Conservation (phyloP, 2,113 vertebrate species). For the Percopsis transmontana region DNA sequence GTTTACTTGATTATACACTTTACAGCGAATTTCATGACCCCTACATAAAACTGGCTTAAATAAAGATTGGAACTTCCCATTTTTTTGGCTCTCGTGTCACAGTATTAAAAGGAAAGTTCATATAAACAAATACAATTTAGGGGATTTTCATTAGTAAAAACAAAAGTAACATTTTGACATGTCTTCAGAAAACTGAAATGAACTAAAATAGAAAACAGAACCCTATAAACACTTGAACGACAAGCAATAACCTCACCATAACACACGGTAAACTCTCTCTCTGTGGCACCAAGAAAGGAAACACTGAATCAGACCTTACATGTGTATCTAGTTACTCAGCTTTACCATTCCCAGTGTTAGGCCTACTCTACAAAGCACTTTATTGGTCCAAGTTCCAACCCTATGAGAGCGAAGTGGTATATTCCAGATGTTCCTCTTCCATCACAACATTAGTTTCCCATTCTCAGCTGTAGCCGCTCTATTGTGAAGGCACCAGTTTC, state of each 20-base stretch:
- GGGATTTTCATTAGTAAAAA: too few species aligned
- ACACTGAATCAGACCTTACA: conserved; percentile 24
- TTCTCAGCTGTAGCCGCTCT: conserved; percentile 38
- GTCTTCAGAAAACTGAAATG: too few species aligned
- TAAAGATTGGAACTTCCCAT: too few species aligned
- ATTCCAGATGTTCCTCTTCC: conserved; percentile 27
- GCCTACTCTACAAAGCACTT: conserved; percentile 10
- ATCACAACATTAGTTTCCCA: conserved; percentile 12
- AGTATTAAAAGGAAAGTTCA: too few species aligned
- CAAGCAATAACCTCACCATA: neutral
- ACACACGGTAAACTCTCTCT: neutral
- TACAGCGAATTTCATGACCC: too few species aligned
- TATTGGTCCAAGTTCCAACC: conserved; percentile 7
- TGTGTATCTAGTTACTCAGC: conserved; percentile 3
- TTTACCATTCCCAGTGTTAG: neutral
- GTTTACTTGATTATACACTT: too few species aligned
- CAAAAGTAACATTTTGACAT: too few species aligned
- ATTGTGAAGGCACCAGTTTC: conserved; percentile 52
- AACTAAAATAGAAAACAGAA: too few species aligned
- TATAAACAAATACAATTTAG: too few species aligned
- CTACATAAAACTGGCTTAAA: too few species aligned
- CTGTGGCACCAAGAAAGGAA: conserved; percentile 1
- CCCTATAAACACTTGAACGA: too few species aligned
- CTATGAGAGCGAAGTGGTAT: conserved; percentile 4
- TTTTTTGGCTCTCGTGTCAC: too few species aligned